These are phyloP conservation scores for Psilopsiagon aurifrons DNA, from an alignment of 2,113 vertebrate species.

Conservation along the genomic window DNA sequence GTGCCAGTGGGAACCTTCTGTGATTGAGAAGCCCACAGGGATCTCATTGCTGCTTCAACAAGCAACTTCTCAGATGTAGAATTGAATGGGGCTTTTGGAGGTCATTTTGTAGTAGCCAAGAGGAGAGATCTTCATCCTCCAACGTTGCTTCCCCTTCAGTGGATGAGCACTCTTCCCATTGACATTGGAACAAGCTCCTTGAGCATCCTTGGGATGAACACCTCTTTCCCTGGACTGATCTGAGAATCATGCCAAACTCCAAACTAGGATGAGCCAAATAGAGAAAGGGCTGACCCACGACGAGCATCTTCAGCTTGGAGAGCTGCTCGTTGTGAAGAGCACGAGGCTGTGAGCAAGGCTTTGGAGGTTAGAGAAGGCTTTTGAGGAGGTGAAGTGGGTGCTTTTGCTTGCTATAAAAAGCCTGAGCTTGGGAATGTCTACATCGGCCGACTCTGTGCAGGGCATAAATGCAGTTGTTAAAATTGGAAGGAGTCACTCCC, in stretches of 20 bases:
- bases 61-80: neutral
- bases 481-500: neutral
- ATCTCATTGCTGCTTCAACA: neutral
- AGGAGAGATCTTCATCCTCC: neutral
- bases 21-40: neutral
- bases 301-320: neutral
- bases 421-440: neutral
- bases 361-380: neutral
- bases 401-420: constrained; percentile 48
- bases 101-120: neutral
- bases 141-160: neutral
- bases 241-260: neutral
- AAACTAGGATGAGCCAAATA: neutral
- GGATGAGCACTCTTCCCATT: neutral
- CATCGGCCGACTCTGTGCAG: fast-evolving
- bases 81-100: neutral
- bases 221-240: neutral
- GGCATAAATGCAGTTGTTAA: neutral
- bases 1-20: neutral
- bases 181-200: neutral
- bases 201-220: neutral
- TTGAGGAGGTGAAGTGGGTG: neutral
- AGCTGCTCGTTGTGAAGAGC: neutral
- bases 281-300: neutral
- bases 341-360: neutral